A percentile compares a stretch with the other conserved stretches of the same genome.
phyloP scores from a whole-genome alignment of 2,797 vertebrate species.

The Tangara arthus region DNA sequence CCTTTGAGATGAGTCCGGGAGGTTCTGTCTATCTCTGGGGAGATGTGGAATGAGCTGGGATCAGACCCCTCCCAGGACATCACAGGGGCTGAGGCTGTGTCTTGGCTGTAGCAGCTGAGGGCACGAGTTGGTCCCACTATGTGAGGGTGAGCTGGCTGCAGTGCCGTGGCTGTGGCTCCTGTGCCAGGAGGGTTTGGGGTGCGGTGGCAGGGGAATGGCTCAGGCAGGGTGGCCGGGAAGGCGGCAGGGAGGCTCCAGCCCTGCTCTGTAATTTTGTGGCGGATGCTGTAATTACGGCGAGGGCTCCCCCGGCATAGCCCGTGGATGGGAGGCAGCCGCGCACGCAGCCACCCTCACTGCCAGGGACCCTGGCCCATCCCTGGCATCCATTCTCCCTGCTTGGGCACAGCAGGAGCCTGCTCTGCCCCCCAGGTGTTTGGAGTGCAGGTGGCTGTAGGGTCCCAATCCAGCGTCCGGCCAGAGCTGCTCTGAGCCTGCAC shows the following conservation, averaged over 20 bases:
- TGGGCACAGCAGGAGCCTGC: accelerated
- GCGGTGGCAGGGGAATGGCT: not conserved
- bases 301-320: not conserved
- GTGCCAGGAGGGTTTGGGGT: not conserved
- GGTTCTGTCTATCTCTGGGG: not conserved
- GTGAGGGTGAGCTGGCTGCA: not conserved
- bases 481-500: not conserved
- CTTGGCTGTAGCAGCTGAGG: not conserved
- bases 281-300: conserved; percentile 23
- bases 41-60: not conserved
- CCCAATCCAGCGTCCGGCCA: not conserved
- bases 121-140: not conserved
- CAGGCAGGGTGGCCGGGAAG: conserved; percentile 33
- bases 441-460: accelerated
- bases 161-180: accelerated
- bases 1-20: not conserved
- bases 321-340: not conserved
- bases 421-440: not conserved
- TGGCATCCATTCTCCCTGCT: not conserved
- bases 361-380: not conserved
- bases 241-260: not conserved
- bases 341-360: accelerated
- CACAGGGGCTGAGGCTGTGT: not conserved
- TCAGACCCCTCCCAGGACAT: not conserved
- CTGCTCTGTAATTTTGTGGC: conserved; percentile 30